Conservation (phyloP, 2,797 vertebrate genomes). For the Nannoperca australis region DNA sequence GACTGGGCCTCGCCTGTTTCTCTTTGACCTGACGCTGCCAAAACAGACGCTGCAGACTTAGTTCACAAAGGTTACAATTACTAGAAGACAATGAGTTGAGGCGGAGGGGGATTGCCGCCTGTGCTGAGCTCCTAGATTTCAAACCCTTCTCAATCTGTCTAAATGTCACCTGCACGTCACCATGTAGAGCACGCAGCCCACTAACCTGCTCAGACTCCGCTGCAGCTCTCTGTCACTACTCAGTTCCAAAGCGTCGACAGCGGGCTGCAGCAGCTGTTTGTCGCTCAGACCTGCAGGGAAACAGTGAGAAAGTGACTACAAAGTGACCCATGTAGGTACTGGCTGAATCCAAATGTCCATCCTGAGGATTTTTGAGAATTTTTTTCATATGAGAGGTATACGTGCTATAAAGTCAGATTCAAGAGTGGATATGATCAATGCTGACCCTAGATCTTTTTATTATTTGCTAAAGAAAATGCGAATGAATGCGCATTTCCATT, state of each 20-base stretch:
- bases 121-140: not conserved
- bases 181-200: not conserved
- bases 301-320: not conserved
- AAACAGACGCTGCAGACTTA: not conserved
- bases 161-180: not conserved
- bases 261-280: slow-evolving; percentile 77
- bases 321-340: not conserved
- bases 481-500: too few relatives aligned
- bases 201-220: slow-evolving; percentile 76
- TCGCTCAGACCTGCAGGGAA: slow-evolving; percentile 70
- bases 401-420: not conserved
- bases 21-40: slow-evolving; percentile 82
- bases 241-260: slow-evolving; percentile 75
- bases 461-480: too few relatives aligned
- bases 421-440: not conserved
- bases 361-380: too few relatives aligned
- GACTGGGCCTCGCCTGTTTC: slow-evolving; percentile 87
- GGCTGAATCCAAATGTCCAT: not conserved
- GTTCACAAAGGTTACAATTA: too few relatives aligned
- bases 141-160: not conserved
- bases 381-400: too few relatives aligned
- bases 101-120: not conserved
- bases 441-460: too few relatives aligned
- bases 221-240: slow-evolving; percentile 72
- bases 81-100: too few relatives aligned